These are phyloP conservation scores for Ophion ventricosus DNA, from an alignment of 2,888 invertebrate genomes.

Conservation along the genomic window DNA sequence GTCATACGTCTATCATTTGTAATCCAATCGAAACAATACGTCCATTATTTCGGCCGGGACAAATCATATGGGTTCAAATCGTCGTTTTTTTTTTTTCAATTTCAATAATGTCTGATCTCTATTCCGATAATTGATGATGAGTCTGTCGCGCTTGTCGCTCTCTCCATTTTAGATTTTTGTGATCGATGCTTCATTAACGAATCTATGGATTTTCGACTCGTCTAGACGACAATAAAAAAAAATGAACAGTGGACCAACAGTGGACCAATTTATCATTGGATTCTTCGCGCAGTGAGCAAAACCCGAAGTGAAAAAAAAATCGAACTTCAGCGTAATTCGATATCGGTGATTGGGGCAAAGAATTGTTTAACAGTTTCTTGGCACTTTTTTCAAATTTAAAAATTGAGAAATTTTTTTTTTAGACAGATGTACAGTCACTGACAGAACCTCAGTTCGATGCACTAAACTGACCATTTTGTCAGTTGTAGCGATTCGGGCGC, in stretches of 20 bases:
- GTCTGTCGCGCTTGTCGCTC: conserved; percentile 6
- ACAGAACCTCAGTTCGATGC: too few relatives aligned
- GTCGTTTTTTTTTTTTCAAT: conserved; percentile 56
- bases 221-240: conserved; percentile 4
- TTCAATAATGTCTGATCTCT: conserved; percentile 55
- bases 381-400: too few relatives aligned
- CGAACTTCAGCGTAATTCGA: not conserved
- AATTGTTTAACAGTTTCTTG: too few relatives aligned
- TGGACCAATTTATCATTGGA: conserved; percentile 19
- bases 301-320: not conserved
- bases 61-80: conserved; percentile 48
- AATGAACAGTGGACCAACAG: not conserved
- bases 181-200: conserved; percentile 44
- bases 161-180: conserved; percentile 2
- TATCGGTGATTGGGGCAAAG: too few relatives aligned
- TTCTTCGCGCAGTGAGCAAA: not conserved
- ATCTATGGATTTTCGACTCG: conserved; percentile 27
- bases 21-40: conserved; percentile 48
- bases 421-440: too few relatives aligned
- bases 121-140: conserved; percentile 4
- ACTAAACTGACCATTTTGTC: too few relatives aligned
- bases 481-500: too few relatives aligned
- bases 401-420: too few relatives aligned
- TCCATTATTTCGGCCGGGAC: conserved; percentile 30
- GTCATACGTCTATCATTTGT: conserved; percentile 44